Base-by-base conservation (phyloP, 2,888 invertebrate species). In the Brenthis daphne region DNA sequence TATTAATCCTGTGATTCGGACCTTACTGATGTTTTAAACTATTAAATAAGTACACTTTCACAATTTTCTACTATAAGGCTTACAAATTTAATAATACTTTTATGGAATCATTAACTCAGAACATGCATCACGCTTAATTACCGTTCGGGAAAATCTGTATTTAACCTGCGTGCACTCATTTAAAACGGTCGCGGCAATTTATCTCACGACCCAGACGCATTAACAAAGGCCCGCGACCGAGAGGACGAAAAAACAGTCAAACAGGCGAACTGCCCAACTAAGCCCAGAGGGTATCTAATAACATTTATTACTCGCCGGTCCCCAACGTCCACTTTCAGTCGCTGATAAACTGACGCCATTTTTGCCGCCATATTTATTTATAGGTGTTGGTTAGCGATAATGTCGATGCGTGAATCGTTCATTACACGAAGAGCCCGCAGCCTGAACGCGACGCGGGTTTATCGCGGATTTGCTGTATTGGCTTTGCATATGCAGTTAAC, bases 351-450 rank as follows among this genome's bases (percentile, higher is more conserved):
- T 87, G 92, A 76, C 83, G 85, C 91, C 89, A 92, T 93, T 93
- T 93, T 93, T 93, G 85, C 90, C 88, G 86, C 90, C 87, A 90
- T 92, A 92, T 93, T 92, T 93, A 92, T 93, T 93, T 93, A 93
- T 93, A 88, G 91, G 86, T 85, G 85, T 82, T 81, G 82, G 82
- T 83, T 64, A 65, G 72, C 84, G 90, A 91, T 93, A 89, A 91
- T 89, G 85, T 81, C 82, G 81, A 86, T 86, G 82, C 82, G 83
- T 76, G 83, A 82, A 84, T 81, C 84, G 85, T 87, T 85, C 84
- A 85, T 87, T 87, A 85, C 77, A 74, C 73, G 76, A 73, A 69
- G 75, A 78, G 76, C 78, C 70, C 68, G 73, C 67, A 71, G 68
- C 71, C 66, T 79, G 79, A 83, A 79, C 80, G 77, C 72, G 73